These are phyloP conservation scores for Asobara japonica DNA, from an alignment of 1,140 invertebrate genomes.

Conservation along the genomic window DNA sequence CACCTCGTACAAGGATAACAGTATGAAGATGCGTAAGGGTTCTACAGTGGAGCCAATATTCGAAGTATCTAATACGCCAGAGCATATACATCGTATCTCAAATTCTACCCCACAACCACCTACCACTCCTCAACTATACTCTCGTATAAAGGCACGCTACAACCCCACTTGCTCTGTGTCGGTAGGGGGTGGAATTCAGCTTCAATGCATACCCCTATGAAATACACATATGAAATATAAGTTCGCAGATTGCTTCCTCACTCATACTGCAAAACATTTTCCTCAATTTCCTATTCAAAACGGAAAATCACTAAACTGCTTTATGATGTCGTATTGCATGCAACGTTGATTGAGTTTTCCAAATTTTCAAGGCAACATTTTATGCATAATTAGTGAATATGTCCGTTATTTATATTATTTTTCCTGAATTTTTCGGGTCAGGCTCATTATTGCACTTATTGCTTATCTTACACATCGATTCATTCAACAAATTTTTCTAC, in stretches of 20 bases:
- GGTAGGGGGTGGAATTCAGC: slow-evolving; percentile 1
- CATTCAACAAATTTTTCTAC: no score
- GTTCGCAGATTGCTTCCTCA: background rate
- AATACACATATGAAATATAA: background rate
- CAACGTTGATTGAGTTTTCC: no score
- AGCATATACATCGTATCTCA: slow-evolving; percentile 15
- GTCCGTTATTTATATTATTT: no score
- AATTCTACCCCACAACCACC: background rate
- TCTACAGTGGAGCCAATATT: slow-evolving; percentile 50
- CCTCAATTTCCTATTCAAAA: no score
- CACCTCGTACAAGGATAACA: background rate
- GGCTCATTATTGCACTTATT: no score
- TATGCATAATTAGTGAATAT: no score
- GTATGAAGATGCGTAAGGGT: background rate
- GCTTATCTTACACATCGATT: no score
- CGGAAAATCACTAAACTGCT: no score
- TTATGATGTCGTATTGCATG: no score
- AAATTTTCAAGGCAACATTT: no score
- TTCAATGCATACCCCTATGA: slow-evolving; percentile 16
- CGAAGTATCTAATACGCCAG: slow-evolving; percentile 54
- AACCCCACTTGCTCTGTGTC: background rate
- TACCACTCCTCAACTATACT: background rate
- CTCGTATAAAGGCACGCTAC: background rate
- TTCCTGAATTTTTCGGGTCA: no score
- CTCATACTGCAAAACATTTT: no score